Conservation (phyloP, 1,140 invertebrate species). For the Bombus haemorrhoidalis region DNA sequence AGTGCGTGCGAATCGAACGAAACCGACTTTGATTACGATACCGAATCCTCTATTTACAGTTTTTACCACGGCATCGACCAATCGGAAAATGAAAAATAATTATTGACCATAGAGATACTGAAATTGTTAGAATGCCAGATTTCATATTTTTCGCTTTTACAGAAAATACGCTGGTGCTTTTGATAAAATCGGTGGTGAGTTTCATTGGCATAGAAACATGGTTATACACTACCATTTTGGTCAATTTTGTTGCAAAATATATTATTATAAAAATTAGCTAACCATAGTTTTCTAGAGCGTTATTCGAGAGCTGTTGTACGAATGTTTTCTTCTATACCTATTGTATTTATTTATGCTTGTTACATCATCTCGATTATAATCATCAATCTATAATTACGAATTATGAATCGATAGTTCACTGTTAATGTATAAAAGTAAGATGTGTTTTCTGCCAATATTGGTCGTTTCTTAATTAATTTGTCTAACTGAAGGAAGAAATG, state of each 20-base stretch:
- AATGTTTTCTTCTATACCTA: too few species aligned
- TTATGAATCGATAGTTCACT: too few species aligned
- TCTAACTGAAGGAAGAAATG: too few species aligned
- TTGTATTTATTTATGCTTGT: too few species aligned
- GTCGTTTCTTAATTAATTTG: too few species aligned
- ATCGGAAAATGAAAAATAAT: background rate
- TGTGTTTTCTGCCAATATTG: too few species aligned
- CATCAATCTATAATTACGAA: too few species aligned
- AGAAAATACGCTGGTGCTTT: background rate
- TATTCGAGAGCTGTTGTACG: too few species aligned
- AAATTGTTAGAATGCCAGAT: background rate
- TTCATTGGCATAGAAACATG: background rate
- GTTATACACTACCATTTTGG: background rate
- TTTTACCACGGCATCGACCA: constrained; percentile 9
- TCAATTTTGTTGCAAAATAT: background rate
- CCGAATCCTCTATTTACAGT: constrained; percentile 10
- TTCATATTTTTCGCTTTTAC: background rate
- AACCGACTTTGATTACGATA: background rate
- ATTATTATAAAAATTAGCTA: too few species aligned
- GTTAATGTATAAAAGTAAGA: too few species aligned
- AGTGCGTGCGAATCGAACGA: background rate
- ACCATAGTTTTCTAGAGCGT: too few species aligned
- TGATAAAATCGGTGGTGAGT: background rate
- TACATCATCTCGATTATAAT: too few species aligned
- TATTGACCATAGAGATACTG: background rate